Evolutionary conservation across 92 coral and sea anemone species (phyloP), one percentile per base, ranked within the genome.

Genomic region (Epizoanthus scotinus): DNA sequence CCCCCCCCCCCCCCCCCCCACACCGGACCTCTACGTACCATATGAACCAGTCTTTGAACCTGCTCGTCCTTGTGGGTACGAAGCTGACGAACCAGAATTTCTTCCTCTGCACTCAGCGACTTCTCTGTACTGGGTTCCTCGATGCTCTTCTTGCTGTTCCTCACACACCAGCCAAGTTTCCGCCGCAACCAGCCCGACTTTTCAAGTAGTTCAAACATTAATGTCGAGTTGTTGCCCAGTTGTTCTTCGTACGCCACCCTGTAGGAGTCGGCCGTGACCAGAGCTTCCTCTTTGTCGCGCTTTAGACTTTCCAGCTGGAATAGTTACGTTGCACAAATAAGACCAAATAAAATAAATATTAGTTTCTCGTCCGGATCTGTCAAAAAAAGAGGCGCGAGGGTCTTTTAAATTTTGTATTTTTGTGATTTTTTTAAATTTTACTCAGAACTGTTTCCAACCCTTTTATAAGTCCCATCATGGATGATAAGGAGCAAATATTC

Each of bases 191-290:
- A 87, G 0, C 86, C 88, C 10, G 97, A 90, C 68, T 85, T 92
- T 69, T 90, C 92, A 6, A 92, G 75, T 10, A 92, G 75, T 54
- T 92, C 97, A 36, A 85, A 84, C 36, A 92, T 83, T 6, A 92
- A 82, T 0, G 97, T 67, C 0, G 94, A 82, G 81, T 92, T 90
- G 60, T 87, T 88, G 74, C 66, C 87, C 42, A 92, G 82, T 42
- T 92, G 97, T 59, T 92, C 94, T 57, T 92, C 97, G 67, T 90
- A 92, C 10, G 97, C 97, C 10, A 90, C 83, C 18, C 97, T 91
- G 74, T 92, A 92, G 0, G 97, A 91, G 59, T 92, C 97, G 1
- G 92, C 92, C 21, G 94, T 73, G 28, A 92, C 85, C 13, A 89
- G 90, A 2, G 94, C 94, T 73, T 92, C 97, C 3, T 90, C 97